Base-by-base conservation (phyloP, 1,140 invertebrate genomes). In the Philotrypesis tridentata region DNA sequence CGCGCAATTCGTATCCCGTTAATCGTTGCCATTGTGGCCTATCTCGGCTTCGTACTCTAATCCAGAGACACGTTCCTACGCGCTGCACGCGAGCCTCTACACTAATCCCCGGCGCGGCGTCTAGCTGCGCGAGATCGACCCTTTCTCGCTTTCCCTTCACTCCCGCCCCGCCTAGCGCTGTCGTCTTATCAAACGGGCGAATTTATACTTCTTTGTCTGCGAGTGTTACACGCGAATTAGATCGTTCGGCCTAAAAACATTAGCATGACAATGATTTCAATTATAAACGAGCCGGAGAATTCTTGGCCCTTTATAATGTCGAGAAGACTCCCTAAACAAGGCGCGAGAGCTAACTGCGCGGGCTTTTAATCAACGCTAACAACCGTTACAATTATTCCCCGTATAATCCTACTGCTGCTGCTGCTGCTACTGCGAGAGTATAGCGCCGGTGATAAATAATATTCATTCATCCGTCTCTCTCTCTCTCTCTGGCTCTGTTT, bases 331-430 rank as follows among this genome's bases (percentile, higher is more conserved):
- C 63, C 70, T 31, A 31, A 74, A 70, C 60, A 23, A 55, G 48
- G 48, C 48, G 48, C 3, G 55, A n/a, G 29, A n/a, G 29, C 23
- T 21, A 37, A 70, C 14, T 29, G 65, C 72, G 79, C 73, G 55
- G 61, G 25, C 74, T 82, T 78, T 82, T 82, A 82, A 82, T 82
- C 81, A 82, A 82, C 67, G 68, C 33, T 77, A 73, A 78, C 75
- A 79, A 78, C 55, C 75, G 40, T 72, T 78, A 82, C 81, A 79
- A 78, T 82, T 82, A 82, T 82, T 80, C 73, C 33, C 70, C 80
- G 65, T 40, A 29, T 75, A 70, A 80, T 68, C 37, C 61, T 48
- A 12, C 33, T 37, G 31, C 43, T 23, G 9, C 33, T 71, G n/a
- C 76, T 23, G 23, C n/a, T n/a, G n/a, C n/a, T n/a, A n/a, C n/a